Base-by-base conservation (phyloP, 2,797 vertebrate genomes). In the Uromys caudimaculatus region DNA sequence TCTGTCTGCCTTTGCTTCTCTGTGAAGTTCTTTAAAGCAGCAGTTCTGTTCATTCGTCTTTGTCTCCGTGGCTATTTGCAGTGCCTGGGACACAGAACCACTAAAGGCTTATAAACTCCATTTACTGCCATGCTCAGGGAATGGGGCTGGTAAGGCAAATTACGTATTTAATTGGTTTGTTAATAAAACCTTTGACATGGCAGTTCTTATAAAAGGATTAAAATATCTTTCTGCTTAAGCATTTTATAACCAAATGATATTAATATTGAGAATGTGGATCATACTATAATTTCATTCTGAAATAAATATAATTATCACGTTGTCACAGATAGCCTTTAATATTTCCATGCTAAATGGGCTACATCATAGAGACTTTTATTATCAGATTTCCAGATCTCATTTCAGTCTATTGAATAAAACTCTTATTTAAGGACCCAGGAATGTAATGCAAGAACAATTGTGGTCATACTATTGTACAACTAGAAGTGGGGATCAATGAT, bases 161-260 rank as follows among this genome's bases (percentile, higher is more conserved):
- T 77, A 27, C 76, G 77, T 89, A 95, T 95, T 91, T 87, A 44
- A 75, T 77, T 96, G 44, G 73, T 90, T 97, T 14, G 60, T 6
- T 96, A 87, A 89, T 92, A 71, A 35, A 82, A 79, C n/a, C 89
- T 90, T 92, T 83, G 84, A 2, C 54, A 8, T 94, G 75, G 76
- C 6, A 71, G 21, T 96, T 94, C 88, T 95, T 90, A 77, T 90
- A 82, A 94, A 96, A 89, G 84, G 44, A 77, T 83, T 90, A 79
- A 95, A 89, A 62, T 85, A 75, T 47, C 41, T 93, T 93, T 89
- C 64, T 95, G 29, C 47, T 32, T 87, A 89, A 86, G 38, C 81
- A 14, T 91, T 89, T 9, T 95, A 35, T 67, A 91, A 93, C 78
- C 52, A 91, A 96, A 76, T 89, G 8, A 77, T 69, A 58, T 75